Evolutionary conservation across 2,113 vertebrate genomes (phyloP).

Genomic region (Chiloscyllium plagiosum): DNA sequence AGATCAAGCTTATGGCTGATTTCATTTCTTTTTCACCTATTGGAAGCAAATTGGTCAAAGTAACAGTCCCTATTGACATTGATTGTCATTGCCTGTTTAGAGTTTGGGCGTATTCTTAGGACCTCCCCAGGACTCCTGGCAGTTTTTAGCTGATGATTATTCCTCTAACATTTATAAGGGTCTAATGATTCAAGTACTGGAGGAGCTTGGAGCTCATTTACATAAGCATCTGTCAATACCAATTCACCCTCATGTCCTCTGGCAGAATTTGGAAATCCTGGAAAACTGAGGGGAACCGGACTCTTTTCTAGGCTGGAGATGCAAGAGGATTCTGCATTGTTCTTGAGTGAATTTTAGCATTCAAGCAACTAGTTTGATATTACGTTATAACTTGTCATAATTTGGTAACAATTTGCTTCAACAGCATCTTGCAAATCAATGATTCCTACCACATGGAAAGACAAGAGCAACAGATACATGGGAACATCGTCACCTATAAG

Average conservation of each 20-base stretch:
- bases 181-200: not conserved
- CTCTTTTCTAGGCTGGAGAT: not conserved
- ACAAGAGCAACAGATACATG: no score
- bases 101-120: not conserved
- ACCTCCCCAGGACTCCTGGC: not conserved
- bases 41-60: not conserved
- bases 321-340: not conserved
- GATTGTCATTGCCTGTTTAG: not conserved
- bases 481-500: no score
- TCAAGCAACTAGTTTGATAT: not conserved
- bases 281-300: not conserved
- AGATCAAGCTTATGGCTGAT: not conserved
- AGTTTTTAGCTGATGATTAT: not conserved
- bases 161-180: not conserved
- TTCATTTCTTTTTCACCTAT: not conserved
- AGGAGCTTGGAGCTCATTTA: not conserved
- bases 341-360: not conserved
- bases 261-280: not conserved
- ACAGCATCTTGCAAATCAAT: no score
- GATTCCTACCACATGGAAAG: no score
- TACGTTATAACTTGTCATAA: not conserved
- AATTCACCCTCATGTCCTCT: not conserved
- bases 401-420: no score
- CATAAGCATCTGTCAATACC: not conserved
- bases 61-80: not conserved